Conservation (phyloP, 2,888 invertebrate species). For the Patella depressa region DNA sequence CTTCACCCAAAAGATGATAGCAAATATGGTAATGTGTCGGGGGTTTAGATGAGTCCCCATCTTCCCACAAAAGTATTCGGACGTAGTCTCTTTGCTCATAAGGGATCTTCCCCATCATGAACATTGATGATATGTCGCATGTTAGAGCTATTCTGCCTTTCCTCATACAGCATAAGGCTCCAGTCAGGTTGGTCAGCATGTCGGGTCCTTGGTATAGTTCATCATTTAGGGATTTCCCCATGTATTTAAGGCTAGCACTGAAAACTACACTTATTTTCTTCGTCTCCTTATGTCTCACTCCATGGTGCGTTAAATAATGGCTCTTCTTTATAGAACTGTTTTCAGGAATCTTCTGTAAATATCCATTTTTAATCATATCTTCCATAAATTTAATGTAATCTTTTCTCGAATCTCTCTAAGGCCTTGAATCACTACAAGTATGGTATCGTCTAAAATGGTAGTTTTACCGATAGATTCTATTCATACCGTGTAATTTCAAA, state of each 20-base stretch:
- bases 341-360: not conserved
- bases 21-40: not conserved
- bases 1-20: not conserved
- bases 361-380: not conserved
- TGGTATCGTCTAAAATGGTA: too few relatives aligned
- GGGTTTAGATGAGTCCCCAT: not conserved
- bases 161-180: slow-evolving; percentile 3
- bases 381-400: not conserved
- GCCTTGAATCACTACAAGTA: too few relatives aligned
- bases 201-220: not conserved
- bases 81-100: not conserved
- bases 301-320: not conserved
- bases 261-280: not conserved
- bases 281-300: not conserved
- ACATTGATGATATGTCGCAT: not conserved
- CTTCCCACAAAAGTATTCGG: not conserved
- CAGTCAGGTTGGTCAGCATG: not conserved
- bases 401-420: not conserved
- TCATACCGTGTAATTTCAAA: too few relatives aligned
- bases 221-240: not conserved
- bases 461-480: too few relatives aligned
- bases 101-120: slow-evolving; percentile 1
- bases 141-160: not conserved
- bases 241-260: not conserved
- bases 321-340: not conserved